Conservation (phyloP, 2,888 invertebrate species). For the Cabera pusaria region DNA sequence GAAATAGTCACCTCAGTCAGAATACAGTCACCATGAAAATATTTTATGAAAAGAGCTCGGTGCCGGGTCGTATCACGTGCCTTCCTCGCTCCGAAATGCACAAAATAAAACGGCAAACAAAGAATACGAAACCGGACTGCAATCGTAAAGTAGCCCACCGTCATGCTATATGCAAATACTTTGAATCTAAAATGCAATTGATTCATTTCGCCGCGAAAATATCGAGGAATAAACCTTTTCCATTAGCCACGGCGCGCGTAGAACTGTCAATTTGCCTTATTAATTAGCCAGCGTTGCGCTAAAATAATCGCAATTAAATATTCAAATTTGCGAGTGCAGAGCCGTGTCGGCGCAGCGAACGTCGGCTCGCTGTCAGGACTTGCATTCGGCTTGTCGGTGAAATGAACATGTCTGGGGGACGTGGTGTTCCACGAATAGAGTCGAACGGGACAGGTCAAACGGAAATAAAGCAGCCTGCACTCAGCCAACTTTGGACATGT, state of each 20-base stretch:
- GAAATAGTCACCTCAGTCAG: too few species aligned
- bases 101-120: slow-evolving; percentile 68
- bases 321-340: slow-evolving; percentile 76
- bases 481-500: slow-evolving; percentile 77
- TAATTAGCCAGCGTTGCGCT: slow-evolving; percentile 60
- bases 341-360: slow-evolving; percentile 65
- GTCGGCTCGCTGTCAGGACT: slow-evolving; percentile 60
- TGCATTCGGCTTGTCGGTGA: slow-evolving; percentile 71
- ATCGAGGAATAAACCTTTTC: slow-evolving; percentile 50
- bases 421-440: slow-evolving; percentile 70
- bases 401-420: slow-evolving; percentile 71
- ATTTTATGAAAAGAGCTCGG: slow-evolving; percentile 62
- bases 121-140: slow-evolving; percentile 61
- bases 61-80: slow-evolving; percentile 61
- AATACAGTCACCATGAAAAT: slow-evolving; percentile 67
- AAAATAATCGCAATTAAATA: slow-evolving; percentile 73
- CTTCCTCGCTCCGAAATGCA: slow-evolving; percentile 59
- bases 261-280: slow-evolving; percentile 64
- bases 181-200: slow-evolving; percentile 61
- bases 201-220: slow-evolving; percentile 49
- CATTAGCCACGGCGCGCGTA: slow-evolving; percentile 50
- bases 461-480: slow-evolving; percentile 79
- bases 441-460: slow-evolving; percentile 77
- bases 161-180: slow-evolving; percentile 55
- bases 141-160: slow-evolving; percentile 61